phyloP scores from a whole-genome alignment of 2,113 vertebrate species.

The human (Homo sapiens) region DNA sequence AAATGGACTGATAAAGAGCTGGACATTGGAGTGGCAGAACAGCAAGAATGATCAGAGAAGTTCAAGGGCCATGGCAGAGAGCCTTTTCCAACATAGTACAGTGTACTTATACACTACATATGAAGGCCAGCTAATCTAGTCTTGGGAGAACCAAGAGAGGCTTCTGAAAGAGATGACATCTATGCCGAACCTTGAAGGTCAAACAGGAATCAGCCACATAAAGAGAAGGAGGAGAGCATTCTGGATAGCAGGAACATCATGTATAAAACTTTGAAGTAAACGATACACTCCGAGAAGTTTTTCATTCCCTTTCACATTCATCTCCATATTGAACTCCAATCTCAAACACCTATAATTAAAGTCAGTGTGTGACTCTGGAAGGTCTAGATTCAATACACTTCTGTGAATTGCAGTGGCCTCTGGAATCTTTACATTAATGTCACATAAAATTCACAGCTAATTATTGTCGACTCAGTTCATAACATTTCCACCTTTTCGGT shows the following conservation, averaged over 20 bases:
- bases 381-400: background rate
- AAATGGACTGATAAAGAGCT: background rate
- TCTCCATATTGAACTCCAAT: background rate
- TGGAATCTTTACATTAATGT: background rate
- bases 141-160: background rate
- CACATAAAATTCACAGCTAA: background rate
- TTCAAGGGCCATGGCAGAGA: background rate
- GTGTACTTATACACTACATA: too few relatives aligned
- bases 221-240: background rate
- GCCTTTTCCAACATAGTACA: background rate
- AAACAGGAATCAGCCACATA: background rate
- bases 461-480: background rate
- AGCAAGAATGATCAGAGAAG: background rate
- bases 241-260: background rate
- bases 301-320: background rate
- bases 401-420: background rate
- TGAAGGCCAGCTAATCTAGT: background rate
- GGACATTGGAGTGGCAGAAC: background rate
- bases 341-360: background rate
- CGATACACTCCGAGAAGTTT: background rate
- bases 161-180: background rate
- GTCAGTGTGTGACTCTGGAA: background rate
- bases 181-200: background rate
- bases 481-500: background rate
- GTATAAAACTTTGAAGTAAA: background rate